Evolutionary conservation across 53 echinoderm and acorn worm species (phyloP), one percentile per base, ranked within the genome.

Genomic region (Arbacia lixula): DNA sequence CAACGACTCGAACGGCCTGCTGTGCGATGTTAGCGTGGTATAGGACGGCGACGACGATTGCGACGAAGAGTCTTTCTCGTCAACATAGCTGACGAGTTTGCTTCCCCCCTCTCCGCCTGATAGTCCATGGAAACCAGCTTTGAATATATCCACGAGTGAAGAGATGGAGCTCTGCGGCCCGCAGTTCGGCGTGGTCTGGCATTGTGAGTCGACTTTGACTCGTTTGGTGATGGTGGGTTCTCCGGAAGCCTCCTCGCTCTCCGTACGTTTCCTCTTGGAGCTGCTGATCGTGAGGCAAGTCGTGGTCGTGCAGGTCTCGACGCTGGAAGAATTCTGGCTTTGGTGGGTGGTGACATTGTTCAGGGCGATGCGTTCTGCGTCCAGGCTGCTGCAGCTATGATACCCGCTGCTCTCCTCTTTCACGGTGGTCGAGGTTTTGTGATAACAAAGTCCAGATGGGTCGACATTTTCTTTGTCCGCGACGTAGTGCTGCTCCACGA

Each of bases 71-170:
- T 64, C 46, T 4, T 81, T 30, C 43, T 63, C 82, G 19, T 81
- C 82, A 5, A 51, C 53, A 22, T 74, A 74, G 53, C 53, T 53
- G 4, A 52, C 33, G 40, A 64, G 52, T 33, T 63, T 63, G 41
- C 28, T 42, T 24, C 75, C 83, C 3, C 86, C 71, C 35, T 95
- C 96, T n/a, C n/a, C n/a, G 17, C 91, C 93, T 28, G 96, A 89
- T 21, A 95, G 91, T 77, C 96, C 96, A 35, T 93, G 93, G 27
- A 95, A 93, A 49, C 96, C 93, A 20, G 93, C 85, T 72, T 91
- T 93, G 91, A 95, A 95, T 82, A 95, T 95, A 80, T 78, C 89
- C 62, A 95, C 96, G 12, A 95, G 54, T 39, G 91, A 87, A 41
- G 93, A 91, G 68, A 95, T 89, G 3, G 91, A 87, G 60, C 84